phyloP scores from a whole-genome alignment of 1,140 invertebrate species.

The Hyles euphorbiae region DNA sequence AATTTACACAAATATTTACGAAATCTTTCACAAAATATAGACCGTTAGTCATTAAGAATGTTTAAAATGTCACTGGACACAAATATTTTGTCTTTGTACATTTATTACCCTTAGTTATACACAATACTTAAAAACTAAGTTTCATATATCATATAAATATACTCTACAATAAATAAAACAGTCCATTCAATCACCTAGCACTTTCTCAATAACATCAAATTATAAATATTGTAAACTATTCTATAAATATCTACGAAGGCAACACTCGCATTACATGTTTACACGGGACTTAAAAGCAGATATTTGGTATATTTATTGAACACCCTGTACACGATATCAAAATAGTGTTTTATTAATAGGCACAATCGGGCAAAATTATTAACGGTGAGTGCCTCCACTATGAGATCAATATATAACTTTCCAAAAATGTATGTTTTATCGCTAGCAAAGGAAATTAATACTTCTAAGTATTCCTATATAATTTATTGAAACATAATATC shows the following conservation, averaged over 20 bases:
- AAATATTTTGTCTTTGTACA: slow-evolving; percentile 29
- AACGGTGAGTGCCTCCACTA: slow-evolving; percentile 38
- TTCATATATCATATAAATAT: slow-evolving; percentile 15
- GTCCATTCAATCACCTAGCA: slow-evolving; percentile 38
- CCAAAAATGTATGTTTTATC: slow-evolving; percentile 9
- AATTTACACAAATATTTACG: background rate
- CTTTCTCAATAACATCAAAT: slow-evolving; percentile 13
- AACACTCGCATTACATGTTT: slow-evolving; percentile 47
- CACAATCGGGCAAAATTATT: slow-evolving; percentile 49
- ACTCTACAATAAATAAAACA: slow-evolving; percentile 51
- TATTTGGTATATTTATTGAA: slow-evolving; percentile 69
- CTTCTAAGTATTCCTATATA: background rate
- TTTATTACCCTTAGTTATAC: slow-evolving; percentile 23
- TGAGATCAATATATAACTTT: slow-evolving; percentile 53
- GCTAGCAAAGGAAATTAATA: no score
- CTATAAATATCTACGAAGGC: slow-evolving; percentile 53
- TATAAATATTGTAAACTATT: slow-evolving; percentile 13
- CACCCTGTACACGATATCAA: slow-evolving; percentile 71
- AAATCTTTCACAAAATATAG: background rate
- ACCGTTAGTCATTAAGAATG: slow-evolving; percentile 3
- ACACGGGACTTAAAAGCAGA: slow-evolving; percentile 61
- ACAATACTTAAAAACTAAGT: background rate
- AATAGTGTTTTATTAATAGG: slow-evolving; percentile 61
- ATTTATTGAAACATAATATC: slow-evolving; percentile 12
- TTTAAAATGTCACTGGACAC: slow-evolving; percentile 13